Base-by-base conservation (phyloP, 2,888 invertebrate species). In the Epinotia brunnichana region DNA sequence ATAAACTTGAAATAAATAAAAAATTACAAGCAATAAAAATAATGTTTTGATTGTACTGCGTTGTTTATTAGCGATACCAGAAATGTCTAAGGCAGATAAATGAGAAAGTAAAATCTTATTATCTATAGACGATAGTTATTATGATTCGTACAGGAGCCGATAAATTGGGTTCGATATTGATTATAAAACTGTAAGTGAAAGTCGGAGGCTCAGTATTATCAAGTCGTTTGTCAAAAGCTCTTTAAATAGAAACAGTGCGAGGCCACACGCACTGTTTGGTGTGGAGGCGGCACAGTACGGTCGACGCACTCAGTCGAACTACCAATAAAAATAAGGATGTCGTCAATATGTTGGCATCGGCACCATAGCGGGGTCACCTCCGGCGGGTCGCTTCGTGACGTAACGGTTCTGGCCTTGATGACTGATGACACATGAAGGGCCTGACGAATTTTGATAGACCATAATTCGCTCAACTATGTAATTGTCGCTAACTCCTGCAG, bases 311-410 rank as follows among this genome's bases (percentile, higher is more conserved):
- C 90, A 82, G 85, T 86, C 85, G 83, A 80, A 85, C 85, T 85
- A 86, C 86, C 87, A 90, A 90, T 92, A 91, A 89, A 92, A 92
- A 92, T 91, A 92, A 91, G 92, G 92, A 92, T 92, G 92, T 90
- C 92, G 92, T 92, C 92, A 92, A 92, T 91, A 86, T 85, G 85
- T 91, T 92, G 91, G 92, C 92, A 90, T 86, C 90, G 85, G 78
- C 81, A 74, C 86, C 85, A 85, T 87, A 80, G 84, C 83, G 85
- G 87, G 88, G 89, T 90, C 90, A 90, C 89, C 89, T 88, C 87
- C 81, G 80, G 76, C 81, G 83, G 83, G 82, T 77, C 84, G 83
- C 83, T 60, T 54, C 51, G 57, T 79, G 79, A 78, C 77, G 76
- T 78, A 78, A 80, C 57, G 61, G 68, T 24, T 54, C 66, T 74